These are phyloP conservation scores for Gryllus longicercus DNA, from an alignment of 2,888 invertebrate genomes.

Conservation along the genomic window DNA sequence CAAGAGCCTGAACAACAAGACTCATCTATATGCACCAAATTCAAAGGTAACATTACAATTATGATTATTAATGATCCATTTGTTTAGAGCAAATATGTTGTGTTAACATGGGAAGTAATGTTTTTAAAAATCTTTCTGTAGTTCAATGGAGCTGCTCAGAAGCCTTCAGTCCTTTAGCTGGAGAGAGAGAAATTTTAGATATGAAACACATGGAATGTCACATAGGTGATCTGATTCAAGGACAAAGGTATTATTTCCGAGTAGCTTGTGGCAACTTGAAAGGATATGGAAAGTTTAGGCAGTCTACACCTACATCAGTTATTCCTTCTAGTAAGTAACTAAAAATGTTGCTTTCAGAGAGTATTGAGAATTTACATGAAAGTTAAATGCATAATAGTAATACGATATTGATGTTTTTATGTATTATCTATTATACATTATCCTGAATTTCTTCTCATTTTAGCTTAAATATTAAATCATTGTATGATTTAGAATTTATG, in stretches of 20 bases:
- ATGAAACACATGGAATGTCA: conserved; percentile 57
- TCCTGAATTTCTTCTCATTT: too few species aligned
- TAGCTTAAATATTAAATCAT: too few species aligned
- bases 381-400: neutral
- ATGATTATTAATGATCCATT: conserved; percentile 31
- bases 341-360: neutral
- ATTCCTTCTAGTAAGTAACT: conserved; percentile 80
- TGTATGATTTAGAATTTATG: too few species aligned
- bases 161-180: conserved; percentile 78
- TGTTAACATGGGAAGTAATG: neutral
- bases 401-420: neutral
- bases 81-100: neutral
- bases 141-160: conserved; percentile 92
- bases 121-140: conserved; percentile 45
- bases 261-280: conserved; percentile 90
- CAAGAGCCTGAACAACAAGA: conserved; percentile 67
- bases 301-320: conserved; percentile 77
- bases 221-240: conserved; percentile 75
- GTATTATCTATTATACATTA: too few species aligned
- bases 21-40: conserved; percentile 82
- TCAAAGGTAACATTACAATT: conserved; percentile 64
- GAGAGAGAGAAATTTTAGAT: conserved; percentile 72
- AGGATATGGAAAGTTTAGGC: conserved; percentile 77
- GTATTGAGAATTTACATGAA: neutral
- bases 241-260: conserved; percentile 83